Evolutionary conservation across 2,113 vertebrate species (phyloP).

Genomic region (Elachura formosa): DNA sequence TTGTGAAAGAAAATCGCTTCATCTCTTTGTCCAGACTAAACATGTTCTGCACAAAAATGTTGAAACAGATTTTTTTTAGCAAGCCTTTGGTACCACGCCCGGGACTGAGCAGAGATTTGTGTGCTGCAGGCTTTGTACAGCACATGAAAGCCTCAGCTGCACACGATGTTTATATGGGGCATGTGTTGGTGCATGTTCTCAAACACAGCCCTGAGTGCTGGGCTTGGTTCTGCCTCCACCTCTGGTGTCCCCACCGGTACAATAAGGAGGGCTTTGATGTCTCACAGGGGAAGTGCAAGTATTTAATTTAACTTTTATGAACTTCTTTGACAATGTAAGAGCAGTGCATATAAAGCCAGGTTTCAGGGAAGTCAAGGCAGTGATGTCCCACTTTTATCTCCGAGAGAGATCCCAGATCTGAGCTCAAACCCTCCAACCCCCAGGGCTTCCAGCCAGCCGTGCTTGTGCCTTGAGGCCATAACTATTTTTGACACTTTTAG

Average conservation of each 20-base stretch:
- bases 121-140: neutral
- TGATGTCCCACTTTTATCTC: neutral
- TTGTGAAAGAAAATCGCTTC: neutral
- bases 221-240: neutral
- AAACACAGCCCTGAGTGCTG: neutral
- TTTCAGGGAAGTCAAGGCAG: constrained; percentile 15
- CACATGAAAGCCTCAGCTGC: neutral
- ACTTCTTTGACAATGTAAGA: neutral
- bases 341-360: neutral
- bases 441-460: neutral
- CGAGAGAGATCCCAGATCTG: neutral
- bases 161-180: neutral
- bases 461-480: neutral
- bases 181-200: neutral
- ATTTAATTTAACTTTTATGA: constrained; percentile 42
- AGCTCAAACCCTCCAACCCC: neutral
- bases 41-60: neutral
- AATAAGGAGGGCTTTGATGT: neutral
- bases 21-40: neutral
- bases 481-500: neutral
- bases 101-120: neutral
- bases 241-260: neutral
- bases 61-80: neutral
- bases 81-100: neutral
- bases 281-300: constrained; percentile 19